A percentile compares a stretch with the other conserved stretches of the same genome.
These are phyloP conservation scores for Brachyistius frenatus DNA, from an alignment of 2,113 vertebrate genomes.

Conservation along the genomic window DNA sequence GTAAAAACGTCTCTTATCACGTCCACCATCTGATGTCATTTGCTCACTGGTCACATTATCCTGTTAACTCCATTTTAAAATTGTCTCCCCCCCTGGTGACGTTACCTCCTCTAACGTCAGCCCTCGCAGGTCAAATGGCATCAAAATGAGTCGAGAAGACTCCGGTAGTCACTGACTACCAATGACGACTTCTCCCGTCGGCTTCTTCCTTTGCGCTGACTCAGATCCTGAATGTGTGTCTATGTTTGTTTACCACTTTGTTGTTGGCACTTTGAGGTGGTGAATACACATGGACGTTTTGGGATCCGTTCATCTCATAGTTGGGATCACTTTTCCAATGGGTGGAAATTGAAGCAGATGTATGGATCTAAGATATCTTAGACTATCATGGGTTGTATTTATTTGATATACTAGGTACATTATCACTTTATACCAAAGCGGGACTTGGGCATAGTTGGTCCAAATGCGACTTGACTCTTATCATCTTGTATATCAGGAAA, in stretches of 20 bases:
- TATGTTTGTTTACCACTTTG: slow-evolving; percentile 28
- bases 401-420: too few species aligned
- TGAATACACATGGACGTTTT: not conserved
- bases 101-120: slow-evolving; percentile 63
- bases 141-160: slow-evolving; percentile 73
- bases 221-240: slow-evolving; percentile 37
- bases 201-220: slow-evolving; percentile 25
- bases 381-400: too few species aligned
- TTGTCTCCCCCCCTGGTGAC: slow-evolving; percentile 28
- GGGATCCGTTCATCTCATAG: not conserved
- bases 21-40: not conserved
- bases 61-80: not conserved
- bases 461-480: too few species aligned
- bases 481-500: too few species aligned
- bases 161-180: slow-evolving; percentile 63
- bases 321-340: slow-evolving; percentile 11
- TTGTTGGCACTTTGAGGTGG: slow-evolving; percentile 27
- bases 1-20: not conserved
- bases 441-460: too few species aligned
- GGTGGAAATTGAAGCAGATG: slow-evolving; percentile 16
- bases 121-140: slow-evolving; percentile 75
- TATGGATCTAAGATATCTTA: not conserved
- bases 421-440: too few species aligned
- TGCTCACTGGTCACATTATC: not conserved
- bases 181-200: slow-evolving; percentile 55